Conservation (phyloP, 2,113 vertebrate genomes). For the Tragulus kanchil region DNA sequence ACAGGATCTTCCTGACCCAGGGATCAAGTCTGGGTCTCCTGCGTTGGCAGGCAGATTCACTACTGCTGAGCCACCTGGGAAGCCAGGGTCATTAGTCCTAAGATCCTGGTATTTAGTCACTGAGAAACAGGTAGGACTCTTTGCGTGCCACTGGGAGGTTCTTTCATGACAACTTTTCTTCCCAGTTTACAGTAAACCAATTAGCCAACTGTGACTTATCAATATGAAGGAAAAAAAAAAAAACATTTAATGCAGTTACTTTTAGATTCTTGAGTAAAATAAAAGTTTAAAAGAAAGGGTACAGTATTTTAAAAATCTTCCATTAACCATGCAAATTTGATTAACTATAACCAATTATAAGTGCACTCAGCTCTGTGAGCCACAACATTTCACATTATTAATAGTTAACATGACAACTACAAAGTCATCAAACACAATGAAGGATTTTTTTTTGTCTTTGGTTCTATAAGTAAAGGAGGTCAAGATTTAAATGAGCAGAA, state of each 20-base stretch:
- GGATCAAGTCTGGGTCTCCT: not conserved
- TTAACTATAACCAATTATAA: constrained; percentile 58
- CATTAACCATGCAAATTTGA: constrained; percentile 58
- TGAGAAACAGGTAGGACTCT: accelerated
- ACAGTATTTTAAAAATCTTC: not conserved
- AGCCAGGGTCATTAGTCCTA: not conserved
- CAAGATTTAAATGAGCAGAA: constrained; percentile 76
- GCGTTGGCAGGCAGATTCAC: not conserved
- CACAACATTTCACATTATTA: not conserved
- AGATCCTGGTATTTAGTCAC: not conserved
- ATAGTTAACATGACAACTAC: constrained; percentile 66
- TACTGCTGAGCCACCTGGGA: not conserved
- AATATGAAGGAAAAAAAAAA: not conserved
- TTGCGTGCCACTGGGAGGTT: accelerated
- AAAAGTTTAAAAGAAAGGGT: constrained; percentile 49
- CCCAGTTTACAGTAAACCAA: not conserved
- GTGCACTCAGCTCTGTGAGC: constrained; percentile 34
- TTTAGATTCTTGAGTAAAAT: constrained; percentile 39
- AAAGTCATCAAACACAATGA: constrained; percentile 9
- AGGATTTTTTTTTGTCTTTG: constrained; percentile 33
- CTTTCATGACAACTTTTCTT: not conserved
- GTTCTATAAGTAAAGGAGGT: constrained; percentile 72
- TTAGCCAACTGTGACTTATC: not conserved
- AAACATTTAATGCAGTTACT: not conserved
- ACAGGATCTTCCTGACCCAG: not conserved